Percentiles rank a stretch among this genome's conserved stretches.
Evolutionary conservation across 2,113 vertebrate genomes (phyloP).

Genomic region (Cebus imitator): DNA sequence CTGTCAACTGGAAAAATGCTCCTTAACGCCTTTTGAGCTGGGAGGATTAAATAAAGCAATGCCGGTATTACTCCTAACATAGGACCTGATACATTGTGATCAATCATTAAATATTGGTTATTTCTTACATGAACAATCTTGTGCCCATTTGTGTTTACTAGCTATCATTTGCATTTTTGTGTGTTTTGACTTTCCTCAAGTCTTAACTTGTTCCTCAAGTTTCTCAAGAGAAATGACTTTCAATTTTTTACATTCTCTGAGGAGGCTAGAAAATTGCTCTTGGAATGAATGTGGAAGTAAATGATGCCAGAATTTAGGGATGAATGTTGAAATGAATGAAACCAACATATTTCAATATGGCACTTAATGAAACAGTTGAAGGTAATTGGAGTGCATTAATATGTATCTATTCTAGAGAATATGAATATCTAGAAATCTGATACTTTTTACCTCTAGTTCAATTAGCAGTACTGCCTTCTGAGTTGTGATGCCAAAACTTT

Average conservation of each 20-base stretch:
- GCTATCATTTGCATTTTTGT: background rate
- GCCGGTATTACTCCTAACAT: background rate
- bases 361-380: constrained; percentile 59
- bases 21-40: background rate
- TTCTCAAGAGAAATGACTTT: constrained; percentile 50
- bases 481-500: constrained; percentile 31
- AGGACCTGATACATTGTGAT: background rate
- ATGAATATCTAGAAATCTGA: constrained; percentile 50
- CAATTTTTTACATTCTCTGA: constrained; percentile 26
- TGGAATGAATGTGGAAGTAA: constrained; percentile 15
- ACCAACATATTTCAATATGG: constrained; percentile 60
- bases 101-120: background rate
- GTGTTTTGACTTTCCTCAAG: background rate
- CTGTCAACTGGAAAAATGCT: background rate
- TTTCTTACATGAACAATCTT: background rate
- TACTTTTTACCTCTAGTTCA: constrained; percentile 47
- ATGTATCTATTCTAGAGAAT: constrained; percentile 58
- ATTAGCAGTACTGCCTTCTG: constrained; percentile 42
- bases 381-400: constrained; percentile 49
- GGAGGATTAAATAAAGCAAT: background rate
- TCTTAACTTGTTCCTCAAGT: constrained; percentile 26
- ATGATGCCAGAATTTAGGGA: constrained; percentile 35
- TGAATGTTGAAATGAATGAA: constrained; percentile 40
- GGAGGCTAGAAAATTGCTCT: constrained; percentile 29
- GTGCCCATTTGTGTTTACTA: background rate